Base-by-base conservation (phyloP, 1,140 invertebrate genomes). In the Eufriesea mexicana region DNA sequence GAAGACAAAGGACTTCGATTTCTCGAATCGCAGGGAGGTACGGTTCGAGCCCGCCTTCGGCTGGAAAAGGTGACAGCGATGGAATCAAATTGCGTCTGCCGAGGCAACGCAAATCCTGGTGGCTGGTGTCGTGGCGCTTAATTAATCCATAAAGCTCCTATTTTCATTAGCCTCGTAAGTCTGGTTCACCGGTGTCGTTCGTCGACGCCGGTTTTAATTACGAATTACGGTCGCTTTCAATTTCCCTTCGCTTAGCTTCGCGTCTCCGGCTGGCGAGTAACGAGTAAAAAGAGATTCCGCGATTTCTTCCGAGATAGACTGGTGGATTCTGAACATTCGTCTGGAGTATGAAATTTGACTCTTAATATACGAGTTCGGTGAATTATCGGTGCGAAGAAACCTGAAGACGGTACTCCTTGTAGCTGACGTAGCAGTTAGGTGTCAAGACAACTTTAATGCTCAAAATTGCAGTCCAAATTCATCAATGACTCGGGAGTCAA, bases 61-160 rank as follows among this genome's bases (percentile, higher is more conserved):
- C 51, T 18, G 28, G 5, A 35, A 23, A 54, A 28, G 78, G 51
- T 28, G 9, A 54, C 54, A 79, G 35, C 49, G 51, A 35, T 14
- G 45, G 45, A 47, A 64, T 64, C 45, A 62, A 74, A 75, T 81
- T 49, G 35, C 61, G 62, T n/a, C 61, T 18, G 47, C 55, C 49
- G 18, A 49, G 72, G 25, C 18, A 57, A 76, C 42, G 35, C 25
- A 23, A 35, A 62, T 51, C 2, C 20, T 5, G 7, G 47, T 9
- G 0, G 25, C 18, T 20, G 70, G 51, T 28, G 20, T 54, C 51
- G 51, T 25, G 72, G 12, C 23, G 47, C 73, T 82, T 82, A 76
- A 82, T 82, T 76, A 82, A 82, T 82, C 79, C 45, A 76, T 76
- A 76, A 82, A 82, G 72, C 79, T 68, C 64, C 45, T 82, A 76